Base-by-base conservation (phyloP, 2,888 invertebrate genomes). In the Mellilla xanthometata region DNA sequence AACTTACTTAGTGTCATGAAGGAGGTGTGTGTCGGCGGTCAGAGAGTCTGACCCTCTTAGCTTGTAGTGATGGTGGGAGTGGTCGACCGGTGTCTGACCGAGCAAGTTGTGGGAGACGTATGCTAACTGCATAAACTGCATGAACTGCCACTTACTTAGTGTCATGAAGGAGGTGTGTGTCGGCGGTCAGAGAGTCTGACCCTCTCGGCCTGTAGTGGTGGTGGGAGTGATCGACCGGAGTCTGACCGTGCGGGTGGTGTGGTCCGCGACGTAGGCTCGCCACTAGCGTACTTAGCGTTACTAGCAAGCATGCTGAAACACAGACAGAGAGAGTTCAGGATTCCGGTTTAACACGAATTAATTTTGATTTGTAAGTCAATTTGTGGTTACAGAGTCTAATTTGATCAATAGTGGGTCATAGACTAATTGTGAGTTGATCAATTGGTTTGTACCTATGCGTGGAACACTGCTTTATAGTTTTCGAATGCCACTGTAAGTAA, bases 1-100 rank as follows among this genome's bases (percentile, higher is more conserved):
- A 19, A 73, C 90, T 86, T 79, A 96, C 96, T 93, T 92, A 27
- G 92, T 91, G 71, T 96, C 96, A 54, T 95, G 95, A 39, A 96
- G 86, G 11, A 96, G 81, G 62, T 95, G 88, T 6, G 91, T 84
- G 66, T 96, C 95, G 36, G 93, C 92, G 0, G 93, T 95, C 30
- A 95, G 76, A 48, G 94, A 93, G 4, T 92, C 87, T 0, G 77
- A 74, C 9, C 83, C 87, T 2, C 80, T 74, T 0, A 94, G 94
- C 55, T 88, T 86, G 70, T 94, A 93, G 72, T 94, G 93, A 19
- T 90, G 81, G 40, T 87, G 87, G 2, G 62, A 60, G 10, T 74
- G 76, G 1, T 24, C n/a, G n/a, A n/a, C n/a, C n/a, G n/a, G n/a
- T n/a, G n/a, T n/a, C n/a, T n/a, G n/a, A n/a, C n/a, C n/a, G n/a